Percentiles rank a stretch among this genome's conserved stretches.
phyloP scores from a whole-genome alignment of 2,113 vertebrate genomes.

The Columba janthina region DNA sequence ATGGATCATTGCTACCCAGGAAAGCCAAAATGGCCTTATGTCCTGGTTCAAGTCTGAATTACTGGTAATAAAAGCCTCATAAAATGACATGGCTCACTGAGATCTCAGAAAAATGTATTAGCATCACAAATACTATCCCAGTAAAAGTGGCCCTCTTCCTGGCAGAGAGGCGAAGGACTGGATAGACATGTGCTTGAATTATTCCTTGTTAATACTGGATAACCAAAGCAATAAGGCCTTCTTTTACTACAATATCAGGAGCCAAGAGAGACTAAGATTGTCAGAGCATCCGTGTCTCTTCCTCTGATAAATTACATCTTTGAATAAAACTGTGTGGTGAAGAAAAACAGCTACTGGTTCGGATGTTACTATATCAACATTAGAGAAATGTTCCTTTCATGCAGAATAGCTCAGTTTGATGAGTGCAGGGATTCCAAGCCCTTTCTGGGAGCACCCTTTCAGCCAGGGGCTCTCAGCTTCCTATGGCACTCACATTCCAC shows the following conservation, averaged over 20 bases:
- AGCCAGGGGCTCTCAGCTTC: not conserved
- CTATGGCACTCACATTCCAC: rapidly evolving
- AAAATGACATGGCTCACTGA: not conserved
- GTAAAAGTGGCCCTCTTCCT: not conserved
- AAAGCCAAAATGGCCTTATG: not conserved
- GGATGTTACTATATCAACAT: not conserved
- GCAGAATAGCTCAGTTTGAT: not conserved
- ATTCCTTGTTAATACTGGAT: not conserved
- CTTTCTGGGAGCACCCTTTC: not conserved
- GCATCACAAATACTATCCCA: not conserved
- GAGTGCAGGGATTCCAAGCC: not conserved
- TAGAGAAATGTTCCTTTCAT: not conserved
- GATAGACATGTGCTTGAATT: not conserved
- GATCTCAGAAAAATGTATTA: not conserved
- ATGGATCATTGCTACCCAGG: not conserved
- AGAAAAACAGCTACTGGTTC: not conserved
- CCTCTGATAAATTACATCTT: not conserved
- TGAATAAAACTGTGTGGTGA: not conserved
- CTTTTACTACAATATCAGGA: not conserved
- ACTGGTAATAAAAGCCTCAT: not conserved
- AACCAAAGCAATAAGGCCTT: not conserved
- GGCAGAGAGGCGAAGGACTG: not conserved
- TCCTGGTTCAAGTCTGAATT: not conserved
- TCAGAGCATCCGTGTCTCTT: not conserved
- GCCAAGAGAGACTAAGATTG: not conserved